Evolutionary conservation across 2,888 invertebrate genomes (phyloP).

Genomic region (Diaperis boleti): DNA sequence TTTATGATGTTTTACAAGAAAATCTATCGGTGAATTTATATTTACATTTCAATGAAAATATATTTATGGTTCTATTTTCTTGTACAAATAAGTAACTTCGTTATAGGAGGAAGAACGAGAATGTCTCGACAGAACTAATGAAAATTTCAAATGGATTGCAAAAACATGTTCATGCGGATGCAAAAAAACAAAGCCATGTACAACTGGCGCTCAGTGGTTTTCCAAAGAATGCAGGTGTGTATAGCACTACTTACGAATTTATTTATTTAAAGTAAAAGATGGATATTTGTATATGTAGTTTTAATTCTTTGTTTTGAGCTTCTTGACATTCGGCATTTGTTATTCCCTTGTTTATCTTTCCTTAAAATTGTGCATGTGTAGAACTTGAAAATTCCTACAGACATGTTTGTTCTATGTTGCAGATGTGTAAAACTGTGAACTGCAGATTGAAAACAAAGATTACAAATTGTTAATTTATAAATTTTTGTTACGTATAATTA

Average conservation of each 20-base stretch:
- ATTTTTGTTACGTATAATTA: neutral
- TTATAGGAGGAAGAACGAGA: constrained; percentile 18
- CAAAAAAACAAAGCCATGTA: constrained; percentile 52
- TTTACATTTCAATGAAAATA: too few species aligned
- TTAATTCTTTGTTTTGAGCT: too few species aligned
- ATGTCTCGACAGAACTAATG: constrained; percentile 6
- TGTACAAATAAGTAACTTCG: constrained; percentile 6
- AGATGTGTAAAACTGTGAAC: neutral
- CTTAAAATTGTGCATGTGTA: too few species aligned
- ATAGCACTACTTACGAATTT: too few species aligned
- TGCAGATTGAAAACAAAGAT: neutral
- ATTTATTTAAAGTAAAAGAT: neutral
- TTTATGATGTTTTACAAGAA: too few species aligned
- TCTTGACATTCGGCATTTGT: too few species aligned
- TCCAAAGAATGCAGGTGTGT: constrained; percentile 34
- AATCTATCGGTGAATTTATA: too few species aligned
- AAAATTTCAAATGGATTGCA: constrained; percentile 55
- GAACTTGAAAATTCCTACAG: too few species aligned
- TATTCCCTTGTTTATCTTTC: too few species aligned
- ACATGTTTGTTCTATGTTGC: neutral
- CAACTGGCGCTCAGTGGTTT: constrained; percentile 59
- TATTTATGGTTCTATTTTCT: too few species aligned
- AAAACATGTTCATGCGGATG: constrained; percentile 59
- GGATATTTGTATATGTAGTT: neutral
- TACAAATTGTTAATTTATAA: neutral